Conservation (phyloP, 2,113 vertebrate species). For the Orthonyx spaldingii region DNA sequence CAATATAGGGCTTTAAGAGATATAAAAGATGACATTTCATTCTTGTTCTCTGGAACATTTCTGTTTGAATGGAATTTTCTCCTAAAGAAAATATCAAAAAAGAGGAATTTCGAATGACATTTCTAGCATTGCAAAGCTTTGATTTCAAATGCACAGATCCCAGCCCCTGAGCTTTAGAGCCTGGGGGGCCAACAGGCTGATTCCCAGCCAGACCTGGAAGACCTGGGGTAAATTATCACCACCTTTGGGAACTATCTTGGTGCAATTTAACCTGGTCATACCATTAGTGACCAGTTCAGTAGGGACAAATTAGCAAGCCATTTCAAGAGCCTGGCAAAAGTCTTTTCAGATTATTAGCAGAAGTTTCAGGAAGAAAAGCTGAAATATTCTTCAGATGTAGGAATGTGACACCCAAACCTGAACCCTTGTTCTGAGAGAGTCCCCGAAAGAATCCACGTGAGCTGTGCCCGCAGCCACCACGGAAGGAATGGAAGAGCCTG, state of each 20-base stretch:
- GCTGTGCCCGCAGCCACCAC: neutral
- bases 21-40: conserved; percentile 23
- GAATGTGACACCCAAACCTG: neutral
- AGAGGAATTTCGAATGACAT: neutral
- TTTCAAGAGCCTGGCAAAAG: neutral
- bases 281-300: neutral
- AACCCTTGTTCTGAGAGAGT: neutral
- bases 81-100: neutral
- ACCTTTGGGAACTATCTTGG: neutral
- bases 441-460: rapidly evolving
- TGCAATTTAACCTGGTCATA: neutral
- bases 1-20: neutral
- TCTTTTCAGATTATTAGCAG: neutral
- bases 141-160: neutral
- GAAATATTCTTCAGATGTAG: neutral
- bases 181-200: neutral
- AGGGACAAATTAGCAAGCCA: neutral
- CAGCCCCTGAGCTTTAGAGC: neutral
- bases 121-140: neutral
- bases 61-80: conserved; percentile 22
- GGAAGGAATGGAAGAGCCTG: neutral
- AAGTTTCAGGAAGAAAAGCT: neutral
- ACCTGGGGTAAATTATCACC: neutral
- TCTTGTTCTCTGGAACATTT: neutral
- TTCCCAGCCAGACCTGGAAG: neutral